A percentile compares a stretch with the other conserved stretches of the same genome.
These are phyloP conservation scores for Zaprionus ghesquierei DNA, from an alignment of 1,140 invertebrate species.

Conservation along the genomic window DNA sequence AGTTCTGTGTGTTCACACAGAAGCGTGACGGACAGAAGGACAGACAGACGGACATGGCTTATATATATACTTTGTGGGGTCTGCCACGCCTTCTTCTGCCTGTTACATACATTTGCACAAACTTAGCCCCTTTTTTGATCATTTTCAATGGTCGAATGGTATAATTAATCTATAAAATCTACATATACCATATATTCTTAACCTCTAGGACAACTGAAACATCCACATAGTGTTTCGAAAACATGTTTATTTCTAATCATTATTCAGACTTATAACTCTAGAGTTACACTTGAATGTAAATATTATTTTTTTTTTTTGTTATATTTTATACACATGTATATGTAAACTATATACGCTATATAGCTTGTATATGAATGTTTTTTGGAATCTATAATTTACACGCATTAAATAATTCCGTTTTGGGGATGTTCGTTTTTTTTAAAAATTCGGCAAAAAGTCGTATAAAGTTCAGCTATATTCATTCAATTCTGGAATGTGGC, in stretches of 20 bases:
- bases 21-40: too few relatives aligned
- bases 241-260: slow-evolving; percentile 64
- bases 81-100: too few relatives aligned
- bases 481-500: slow-evolving; percentile 56
- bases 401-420: neutral
- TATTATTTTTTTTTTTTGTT: too few relatives aligned
- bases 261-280: slow-evolving; percentile 80
- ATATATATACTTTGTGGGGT: too few relatives aligned
- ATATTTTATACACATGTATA: slow-evolving; percentile 29
- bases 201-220: neutral
- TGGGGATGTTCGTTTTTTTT: too few relatives aligned
- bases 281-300: slow-evolving; percentile 72
- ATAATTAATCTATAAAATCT: too few relatives aligned
- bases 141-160: too few relatives aligned
- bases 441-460: slow-evolving; percentile 15
- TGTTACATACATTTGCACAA: too few relatives aligned
- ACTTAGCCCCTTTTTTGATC: too few relatives aligned
- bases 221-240: slow-evolving; percentile 31
- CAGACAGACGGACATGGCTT: too few relatives aligned
- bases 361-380: slow-evolving; percentile 30
- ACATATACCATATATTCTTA: too few relatives aligned
- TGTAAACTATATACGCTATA: slow-evolving; percentile 14
- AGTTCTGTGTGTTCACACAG: too few relatives aligned
- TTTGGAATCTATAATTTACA: slow-evolving; percentile 8
- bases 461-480: slow-evolving; percentile 18